phyloP scores from a whole-genome alignment of 2,888 invertebrate genomes.

The Ernsta delagoae region DNA sequence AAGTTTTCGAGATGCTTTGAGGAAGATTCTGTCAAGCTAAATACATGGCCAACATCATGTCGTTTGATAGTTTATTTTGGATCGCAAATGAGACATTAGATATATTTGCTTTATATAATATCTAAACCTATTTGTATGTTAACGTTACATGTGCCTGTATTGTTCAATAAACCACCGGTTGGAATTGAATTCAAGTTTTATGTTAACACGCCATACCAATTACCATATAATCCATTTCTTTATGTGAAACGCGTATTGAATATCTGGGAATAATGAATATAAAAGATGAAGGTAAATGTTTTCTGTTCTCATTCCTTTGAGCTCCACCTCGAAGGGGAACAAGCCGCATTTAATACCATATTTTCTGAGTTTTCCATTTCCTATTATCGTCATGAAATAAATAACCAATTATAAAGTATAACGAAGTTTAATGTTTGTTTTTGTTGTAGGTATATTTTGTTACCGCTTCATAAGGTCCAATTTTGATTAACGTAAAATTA shows the following conservation, averaged over 20 bases:
- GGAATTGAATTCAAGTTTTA: neutral
- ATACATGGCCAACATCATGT: too few relatives aligned
- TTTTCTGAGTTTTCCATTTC: slow-evolving; percentile 4
- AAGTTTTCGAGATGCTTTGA: too few relatives aligned
- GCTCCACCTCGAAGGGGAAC: slow-evolving; percentile 5
- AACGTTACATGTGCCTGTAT: too few relatives aligned
- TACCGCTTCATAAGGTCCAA: neutral
- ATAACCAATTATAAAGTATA: neutral
- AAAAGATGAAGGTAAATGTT: slow-evolving; percentile 16
- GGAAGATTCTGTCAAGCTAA: too few relatives aligned
- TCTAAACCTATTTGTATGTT: too few relatives aligned
- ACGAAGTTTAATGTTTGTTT: neutral
- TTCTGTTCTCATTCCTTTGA: slow-evolving; percentile 14
- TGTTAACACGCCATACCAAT: neutral
- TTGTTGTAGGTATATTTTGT: neutral
- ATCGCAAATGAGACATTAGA: too few relatives aligned
- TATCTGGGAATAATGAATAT: slow-evolving; percentile 27
- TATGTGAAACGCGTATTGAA: neutral
- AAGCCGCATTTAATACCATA: slow-evolving; percentile 8
- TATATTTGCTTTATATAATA: too few relatives aligned
- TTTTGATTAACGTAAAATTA: neutral
- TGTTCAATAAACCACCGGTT: too few relatives aligned
- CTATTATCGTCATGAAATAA: neutral
- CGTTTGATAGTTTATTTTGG: too few relatives aligned
- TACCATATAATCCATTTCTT: neutral